Base-by-base conservation (phyloP, 2,888 invertebrate genomes). In the Euspilapteryx auroguttella region DNA sequence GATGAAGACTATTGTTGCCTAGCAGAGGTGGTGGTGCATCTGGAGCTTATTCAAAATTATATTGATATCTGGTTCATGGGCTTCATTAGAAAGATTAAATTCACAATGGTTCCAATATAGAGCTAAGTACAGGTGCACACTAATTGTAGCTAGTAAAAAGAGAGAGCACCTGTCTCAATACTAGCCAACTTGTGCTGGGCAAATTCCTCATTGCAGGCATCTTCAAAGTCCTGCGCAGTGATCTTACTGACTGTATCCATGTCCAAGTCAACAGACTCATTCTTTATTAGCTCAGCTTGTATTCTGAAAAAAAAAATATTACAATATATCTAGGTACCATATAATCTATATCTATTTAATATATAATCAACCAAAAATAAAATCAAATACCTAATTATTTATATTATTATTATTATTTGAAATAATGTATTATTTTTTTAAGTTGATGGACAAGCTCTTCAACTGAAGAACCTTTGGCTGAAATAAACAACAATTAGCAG, bases 221-320 rank as follows among this genome's bases (percentile, higher is more conserved):
- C 94, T 48, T 90, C 84, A 48, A 87, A 80, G 58, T 96, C 95
- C 52, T 89, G 86, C 1, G 89, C 88, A 8, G 90, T 92, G 49
- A 88, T 83, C 52, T 84, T 81, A 10, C 80, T 57, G 0, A 78
- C 69, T 3, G 71, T 51, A 38, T 89, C 89, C 20, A 80, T 33
- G 39, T 89, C 87, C 1, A 79, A 47, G 39, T 81, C 79, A 2
- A 54, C 42, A 6, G 73, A 59, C 12, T 69, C 55, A 39, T 78
- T 79, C 69, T 86, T 85, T 1, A 85, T 44, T 6, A 80, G 52
- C 39, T 83, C 80, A 23, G 76, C 58, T 44, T 80, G 71, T 32
- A 73, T 78, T 53, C 77, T 84, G 40, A 17, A 55, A 57, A 17
- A n/a, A n/a, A n/a, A n/a, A 28, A 14, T 14, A 28, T 23, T 2